These are phyloP conservation scores for Chaenodraco wilsoni DNA, from an alignment of 2,797 vertebrate species.

Conservation along the genomic window DNA sequence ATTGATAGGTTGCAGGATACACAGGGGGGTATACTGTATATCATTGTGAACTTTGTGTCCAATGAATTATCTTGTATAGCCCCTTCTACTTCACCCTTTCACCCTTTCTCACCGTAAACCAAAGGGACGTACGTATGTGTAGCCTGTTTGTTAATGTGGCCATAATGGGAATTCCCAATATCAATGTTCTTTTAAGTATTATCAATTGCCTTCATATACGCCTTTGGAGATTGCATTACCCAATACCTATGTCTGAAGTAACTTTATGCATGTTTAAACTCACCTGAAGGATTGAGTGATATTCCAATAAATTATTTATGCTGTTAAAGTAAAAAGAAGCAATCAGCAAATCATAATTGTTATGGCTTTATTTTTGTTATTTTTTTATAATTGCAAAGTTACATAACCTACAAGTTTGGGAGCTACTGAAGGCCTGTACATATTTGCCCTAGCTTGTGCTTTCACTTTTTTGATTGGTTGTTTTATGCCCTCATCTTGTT, in stretches of 20 bases:
- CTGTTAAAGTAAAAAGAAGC: neutral
- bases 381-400: slow-evolving; percentile 14
- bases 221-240: slow-evolving; percentile 6
- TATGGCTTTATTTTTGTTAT: neutral
- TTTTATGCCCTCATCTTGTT: neutral
- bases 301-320: neutral
- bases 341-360: neutral
- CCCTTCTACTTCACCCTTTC: slow-evolving; percentile 28
- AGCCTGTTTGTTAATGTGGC: neutral
- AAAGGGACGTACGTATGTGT: neutral
- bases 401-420: neutral
- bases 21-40: neutral
- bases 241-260: slow-evolving; percentile 9
- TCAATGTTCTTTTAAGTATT: slow-evolving; percentile 19
- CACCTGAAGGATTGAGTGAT: neutral
- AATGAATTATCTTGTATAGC: slow-evolving; percentile 28
- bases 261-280: neutral
- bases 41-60: slow-evolving; percentile 7
- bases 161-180: slow-evolving; percentile 28
- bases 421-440: neutral
- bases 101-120: slow-evolving; percentile 6
- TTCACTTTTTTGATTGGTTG: neutral
- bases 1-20: neutral
- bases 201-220: slow-evolving; percentile 1
- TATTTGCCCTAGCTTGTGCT: neutral